phyloP scores from a whole-genome alignment of 2,797 vertebrate genomes.

The Leptatherina wallacei region DNA sequence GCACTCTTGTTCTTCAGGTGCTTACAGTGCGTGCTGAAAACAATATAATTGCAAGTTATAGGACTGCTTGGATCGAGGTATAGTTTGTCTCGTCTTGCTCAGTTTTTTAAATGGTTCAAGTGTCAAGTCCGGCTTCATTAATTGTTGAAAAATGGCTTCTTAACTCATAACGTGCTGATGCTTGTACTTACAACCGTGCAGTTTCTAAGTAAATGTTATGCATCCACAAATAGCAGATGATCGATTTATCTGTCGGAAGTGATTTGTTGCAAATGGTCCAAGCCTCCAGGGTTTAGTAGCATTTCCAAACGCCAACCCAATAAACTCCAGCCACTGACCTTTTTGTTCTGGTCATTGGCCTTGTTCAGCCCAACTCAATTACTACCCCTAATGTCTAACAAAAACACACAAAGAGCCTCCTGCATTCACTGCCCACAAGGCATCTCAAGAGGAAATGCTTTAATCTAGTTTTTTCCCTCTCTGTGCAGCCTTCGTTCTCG shows the following conservation, averaged over 20 bases:
- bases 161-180: constrained; percentile 20
- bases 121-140: constrained; percentile 12
- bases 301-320: constrained; percentile 79
- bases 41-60: background rate
- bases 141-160: constrained; percentile 36
- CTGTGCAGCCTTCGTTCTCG: constrained; percentile 26
- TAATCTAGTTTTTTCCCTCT: constrained; percentile 43
- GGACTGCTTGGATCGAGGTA: background rate
- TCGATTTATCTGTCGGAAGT: constrained; percentile 73
- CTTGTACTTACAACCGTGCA: constrained; percentile 57
- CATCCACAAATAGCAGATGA: constrained; percentile 77
- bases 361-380: constrained; percentile 79
- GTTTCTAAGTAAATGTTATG: constrained; percentile 75
- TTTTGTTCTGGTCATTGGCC: constrained; percentile 75
- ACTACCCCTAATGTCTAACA: constrained; percentile 72
- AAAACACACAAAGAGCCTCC: constrained; percentile 65
- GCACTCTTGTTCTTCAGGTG: background rate
- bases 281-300: constrained; percentile 71
- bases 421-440: constrained; percentile 63
- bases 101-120: background rate
- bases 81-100: background rate
- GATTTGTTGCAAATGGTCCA: constrained; percentile 77
- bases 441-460: constrained; percentile 59
- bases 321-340: constrained; percentile 81
- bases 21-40: background rate